Percentiles rank a stretch among this genome's conserved stretches.
phyloP scores from a whole-genome alignment of 2,113 vertebrate species.

The Ochotona curzoniae region DNA sequence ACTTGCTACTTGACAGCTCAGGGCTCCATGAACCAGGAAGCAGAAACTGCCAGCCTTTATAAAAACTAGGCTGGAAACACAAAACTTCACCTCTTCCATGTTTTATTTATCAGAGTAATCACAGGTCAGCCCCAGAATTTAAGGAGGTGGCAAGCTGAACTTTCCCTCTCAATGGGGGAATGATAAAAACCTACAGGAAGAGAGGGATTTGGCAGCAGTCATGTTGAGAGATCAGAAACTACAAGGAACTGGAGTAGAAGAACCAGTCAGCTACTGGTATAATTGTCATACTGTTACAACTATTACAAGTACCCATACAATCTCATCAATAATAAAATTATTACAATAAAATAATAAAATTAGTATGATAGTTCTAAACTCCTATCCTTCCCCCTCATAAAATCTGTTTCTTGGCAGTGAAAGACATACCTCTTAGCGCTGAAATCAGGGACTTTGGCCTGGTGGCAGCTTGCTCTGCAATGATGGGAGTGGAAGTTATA shows the following conservation, averaged over 20 bases:
- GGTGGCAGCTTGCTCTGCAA: no score
- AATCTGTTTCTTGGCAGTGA: neutral
- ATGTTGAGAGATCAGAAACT: neutral
- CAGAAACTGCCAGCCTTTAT: neutral
- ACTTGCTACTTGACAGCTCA: neutral
- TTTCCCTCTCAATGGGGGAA: neutral
- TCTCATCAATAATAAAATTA: no score
- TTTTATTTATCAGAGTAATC: neutral
- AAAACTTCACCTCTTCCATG: neutral
- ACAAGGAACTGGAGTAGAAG: neutral
- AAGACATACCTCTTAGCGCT: neutral
- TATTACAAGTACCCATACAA: no score
- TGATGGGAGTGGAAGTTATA: neutral
- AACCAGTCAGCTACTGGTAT: neutral
- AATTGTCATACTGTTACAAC: no score
- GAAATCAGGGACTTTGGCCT: neutral
- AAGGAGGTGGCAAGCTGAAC: neutral
- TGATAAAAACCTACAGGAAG: neutral
- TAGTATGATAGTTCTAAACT: neutral
- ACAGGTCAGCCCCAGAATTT: neutral
- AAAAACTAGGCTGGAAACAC: neutral
- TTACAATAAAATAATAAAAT: no score
- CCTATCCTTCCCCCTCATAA: neutral
- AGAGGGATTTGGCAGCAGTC: neutral
- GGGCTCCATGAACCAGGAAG: neutral